Conservation (phyloP, 2,888 invertebrate genomes). For the Coleophora deauratella region DNA sequence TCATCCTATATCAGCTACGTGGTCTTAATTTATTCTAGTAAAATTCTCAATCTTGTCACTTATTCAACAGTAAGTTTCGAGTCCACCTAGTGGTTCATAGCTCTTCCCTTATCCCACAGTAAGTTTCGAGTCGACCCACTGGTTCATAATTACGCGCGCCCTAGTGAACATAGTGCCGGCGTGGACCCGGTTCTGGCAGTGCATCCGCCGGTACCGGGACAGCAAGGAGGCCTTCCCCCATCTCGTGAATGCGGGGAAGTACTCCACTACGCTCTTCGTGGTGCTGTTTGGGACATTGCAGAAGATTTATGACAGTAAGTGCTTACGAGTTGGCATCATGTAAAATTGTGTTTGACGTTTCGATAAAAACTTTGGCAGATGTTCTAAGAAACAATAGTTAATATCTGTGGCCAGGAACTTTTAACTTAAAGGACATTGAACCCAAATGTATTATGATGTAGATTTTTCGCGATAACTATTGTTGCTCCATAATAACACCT, state of each 20-base stretch:
- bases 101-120: constrained; percentile 31
- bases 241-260: constrained; percentile 98
- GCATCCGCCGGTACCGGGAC: constrained; percentile 95
- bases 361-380: no score
- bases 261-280: constrained; percentile 97
- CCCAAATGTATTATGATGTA: no score
- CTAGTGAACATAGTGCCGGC: constrained; percentile 95
- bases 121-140: constrained; percentile 77
- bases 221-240: constrained; percentile 96
- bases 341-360: no score
- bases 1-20: no score
- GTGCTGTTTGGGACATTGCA: constrained; percentile 87
- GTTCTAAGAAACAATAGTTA: no score
- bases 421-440: no score
- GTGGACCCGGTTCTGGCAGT: constrained; percentile 98
- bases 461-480: no score
- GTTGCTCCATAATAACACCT: no score
- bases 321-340: no score
- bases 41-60: no score
- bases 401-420: no score
- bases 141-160: constrained; percentile 84
- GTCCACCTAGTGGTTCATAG: constrained; percentile 80
- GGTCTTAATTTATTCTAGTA: no score
- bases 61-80: constrained; percentile 60
- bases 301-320: constrained; percentile 60